Conservation (phyloP, 2,797 vertebrate species). For the Hirundo rustica region DNA sequence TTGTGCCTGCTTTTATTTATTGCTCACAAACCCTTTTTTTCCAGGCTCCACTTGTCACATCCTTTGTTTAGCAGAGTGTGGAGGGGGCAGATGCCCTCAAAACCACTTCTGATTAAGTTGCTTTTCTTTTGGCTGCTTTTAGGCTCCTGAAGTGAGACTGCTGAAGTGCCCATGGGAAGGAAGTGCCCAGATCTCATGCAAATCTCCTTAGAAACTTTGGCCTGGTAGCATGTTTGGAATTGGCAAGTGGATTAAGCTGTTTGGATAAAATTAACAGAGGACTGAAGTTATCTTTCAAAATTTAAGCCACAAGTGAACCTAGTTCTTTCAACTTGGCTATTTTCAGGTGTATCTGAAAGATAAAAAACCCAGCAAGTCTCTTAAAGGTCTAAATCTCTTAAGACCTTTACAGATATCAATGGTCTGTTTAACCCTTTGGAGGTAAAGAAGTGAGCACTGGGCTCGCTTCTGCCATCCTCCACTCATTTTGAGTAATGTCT, state of each 20-base stretch:
- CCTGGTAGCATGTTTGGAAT: neutral
- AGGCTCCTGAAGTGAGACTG: neutral
- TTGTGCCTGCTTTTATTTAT: neutral
- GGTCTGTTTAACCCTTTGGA: neutral
- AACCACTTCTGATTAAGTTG: neutral
- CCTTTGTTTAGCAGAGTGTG: neutral
- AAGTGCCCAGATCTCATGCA: neutral
- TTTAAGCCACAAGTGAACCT: neutral
- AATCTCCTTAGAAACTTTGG: neutral
- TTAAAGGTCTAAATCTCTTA: neutral
- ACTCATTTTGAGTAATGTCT: neutral
- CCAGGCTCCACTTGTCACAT: neutral
- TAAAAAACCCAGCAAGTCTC: neutral
- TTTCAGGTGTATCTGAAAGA: neutral
- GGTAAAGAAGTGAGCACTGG: neutral
- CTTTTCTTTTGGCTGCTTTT: neutral
- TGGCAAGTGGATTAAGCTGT: neutral
- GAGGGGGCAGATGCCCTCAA: neutral
- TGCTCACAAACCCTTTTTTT: neutral
- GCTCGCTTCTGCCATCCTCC: neutral
- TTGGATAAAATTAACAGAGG: neutral
- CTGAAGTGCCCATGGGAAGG: neutral
- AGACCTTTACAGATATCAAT: fast-evolving
- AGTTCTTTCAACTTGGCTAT: neutral
- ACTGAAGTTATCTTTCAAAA: neutral